Evolutionary conservation across 2,797 vertebrate genomes (phyloP), one percentile per base, ranked within the genome.

Genomic region (Sebastes matsubarae): DNA sequence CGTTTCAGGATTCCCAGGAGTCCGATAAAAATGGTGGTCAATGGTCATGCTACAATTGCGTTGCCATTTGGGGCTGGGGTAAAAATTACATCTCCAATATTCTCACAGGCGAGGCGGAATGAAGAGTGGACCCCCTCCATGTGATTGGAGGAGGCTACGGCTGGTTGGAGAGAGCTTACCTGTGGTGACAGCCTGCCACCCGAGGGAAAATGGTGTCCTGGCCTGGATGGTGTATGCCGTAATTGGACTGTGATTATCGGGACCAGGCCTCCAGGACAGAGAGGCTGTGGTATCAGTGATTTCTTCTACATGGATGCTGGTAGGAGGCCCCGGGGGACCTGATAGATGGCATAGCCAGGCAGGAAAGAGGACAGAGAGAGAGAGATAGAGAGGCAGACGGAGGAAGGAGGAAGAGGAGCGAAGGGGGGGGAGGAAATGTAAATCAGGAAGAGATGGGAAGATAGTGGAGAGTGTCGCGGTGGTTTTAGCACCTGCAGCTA

Each of bases 221-320:
- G 97, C 98, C 94, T 99, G 99, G 72, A 99, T 96, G 54, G 96
- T 95, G 61, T 97, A 98, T 87, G 95, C 96, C 2, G 97, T 99
- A 94, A 99, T 95, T 82, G 99, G 98, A 95, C 99, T 99, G 94
- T 98, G 98, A 96, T 99, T 99, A 96, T 99, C 98, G 34, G 97
- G 96, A 86, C 98, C 98, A 0, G 97, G 96, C 89, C 97, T 97
- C 99, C 98, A 99, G 93, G 98, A 99, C 73, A 99, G 96, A 94
- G 98, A 97, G 24, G 97, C 98, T 0, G 97, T 99, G 86, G 93
- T 98, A 85, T 98, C 98, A 3, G 97, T 98, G 91, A 99, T 97
- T 92, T 98, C 97, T 55, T 98, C 97, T 73, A 99, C 96, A 58
- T 96, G 96, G 93, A 99, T 96, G 54, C 95, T 96, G 90, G 97